Base-by-base conservation (phyloP, 1,140 invertebrate genomes). In the Hestina assimilis region DNA sequence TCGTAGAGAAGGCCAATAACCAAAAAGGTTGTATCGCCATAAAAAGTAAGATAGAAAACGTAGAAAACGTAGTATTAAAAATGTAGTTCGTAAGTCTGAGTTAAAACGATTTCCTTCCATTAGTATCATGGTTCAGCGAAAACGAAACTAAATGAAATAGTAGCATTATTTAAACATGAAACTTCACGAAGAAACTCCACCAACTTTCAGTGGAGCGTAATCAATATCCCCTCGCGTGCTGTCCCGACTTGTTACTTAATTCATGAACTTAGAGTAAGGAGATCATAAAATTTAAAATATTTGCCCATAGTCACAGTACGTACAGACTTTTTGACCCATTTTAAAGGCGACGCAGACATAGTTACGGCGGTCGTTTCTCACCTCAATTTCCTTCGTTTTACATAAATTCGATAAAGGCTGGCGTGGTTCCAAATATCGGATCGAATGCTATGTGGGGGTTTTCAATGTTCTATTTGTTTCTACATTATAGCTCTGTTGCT, bases 331-430 rank as follows among this genome's bases (percentile, higher is more conserved):
- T 63, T 59, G 53, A 56, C 56, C 55, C 50, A 48, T 59, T 60
- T 65, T 50, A 59, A 47, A 53, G 55, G 57, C n/a, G 72, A 69
- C 57, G 57, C 59, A 63, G 54, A 63, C 61, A 64, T 67, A 69
- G 64, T 64, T 74, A 63, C 61, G 60, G 59, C 64, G 66, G 66
- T 59, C 64, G 60, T 75, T 75, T 79, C 75, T 73, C 73, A 77
- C 72, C 74, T 75, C 70, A 75, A 79, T 79, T 80, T 77, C 70
- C 69, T 74, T 76, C 77, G 57, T 73, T 74, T 75, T 78, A 78
- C 70, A 78, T 73, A 65, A 78, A 78, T 76, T 75, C 69, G 76
- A 78, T 81, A 79, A 79, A 63, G 62, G 56, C 65, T 83, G 80
- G 78, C 80, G 66, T 50, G 26, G 47, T 50, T 74, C 79, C 79